Evolutionary conservation across 2,888 invertebrate genomes (phyloP), one percentile per base, ranked within the genome.

Genomic region (Julus scanicus): DNA sequence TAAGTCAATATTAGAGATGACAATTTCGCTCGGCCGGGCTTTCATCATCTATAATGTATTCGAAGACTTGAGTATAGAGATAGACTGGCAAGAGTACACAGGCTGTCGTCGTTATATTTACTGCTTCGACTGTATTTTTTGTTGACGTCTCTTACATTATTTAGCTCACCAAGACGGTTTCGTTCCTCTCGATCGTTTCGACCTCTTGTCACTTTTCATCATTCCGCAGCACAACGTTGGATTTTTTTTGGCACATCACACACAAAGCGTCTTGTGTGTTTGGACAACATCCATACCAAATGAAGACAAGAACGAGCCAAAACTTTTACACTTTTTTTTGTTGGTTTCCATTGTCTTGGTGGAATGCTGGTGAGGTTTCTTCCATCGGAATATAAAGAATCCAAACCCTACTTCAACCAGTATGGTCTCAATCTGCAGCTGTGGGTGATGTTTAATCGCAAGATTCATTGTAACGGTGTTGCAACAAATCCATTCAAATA

Each of bases 1-100:
- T 57, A 57, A 57, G 57, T 57, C 57, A 57, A 57, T 57, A 57
- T 57, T 57, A 57, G 57, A 57, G 57, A 57, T 57, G 57, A 57
- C 57, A 57, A 57, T 57, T 57, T 57, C 57, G 57, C 57, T 57
- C 57, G 57, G 57, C n/a, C n/a, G 57, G n/a, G 57, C 57, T 57
- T 57, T 57, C 57, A 57, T 57, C 57, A 57, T 57, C 57, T 57
- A 57, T 57, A 57, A 57, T 57, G 57, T 57, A 57, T 57, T 57
- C 57, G 57, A 11, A 53, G 57, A 17, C 5, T 17, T n/a, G 57
- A 57, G 57, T 57, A 53, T 9, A 53, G 3, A 57, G 57, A 57
- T 57, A 57, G 17, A 17, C 17, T 5, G 57, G 17, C 57, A 57
- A 57, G n/a, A 57, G 57, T 57, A 57, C 5, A 57, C 17, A 57